These are phyloP conservation scores for Rhinophrynus dorsalis DNA, from an alignment of 2,797 vertebrate genomes.

Conservation along the genomic window DNA sequence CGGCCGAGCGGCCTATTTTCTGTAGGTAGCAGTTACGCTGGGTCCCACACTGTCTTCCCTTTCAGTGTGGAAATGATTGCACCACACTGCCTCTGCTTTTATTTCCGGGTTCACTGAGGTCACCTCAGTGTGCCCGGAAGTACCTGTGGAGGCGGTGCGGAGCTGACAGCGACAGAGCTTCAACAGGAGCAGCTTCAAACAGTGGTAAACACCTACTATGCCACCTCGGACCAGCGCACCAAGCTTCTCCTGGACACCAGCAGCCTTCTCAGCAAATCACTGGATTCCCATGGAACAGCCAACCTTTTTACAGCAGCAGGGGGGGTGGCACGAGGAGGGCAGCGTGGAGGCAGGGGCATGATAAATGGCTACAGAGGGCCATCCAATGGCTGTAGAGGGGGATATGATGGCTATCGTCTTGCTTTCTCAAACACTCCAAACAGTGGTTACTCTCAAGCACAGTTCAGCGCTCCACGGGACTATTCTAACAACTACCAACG, in stretches of 20 bases:
- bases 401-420: conserved; percentile 92
- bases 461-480: conserved; percentile 89
- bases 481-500: conserved; percentile 91
- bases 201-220: conserved; percentile 84
- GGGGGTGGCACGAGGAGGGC: conserved; percentile 85
- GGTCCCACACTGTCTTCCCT: too few species aligned
- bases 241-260: conserved; percentile 83
- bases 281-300: conserved; percentile 84
- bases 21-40: too few species aligned
- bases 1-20: too few species aligned
- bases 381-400: conserved; percentile 93
- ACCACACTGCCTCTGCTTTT: too few species aligned
- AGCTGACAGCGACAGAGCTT: too few species aligned
- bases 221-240: conserved; percentile 85
- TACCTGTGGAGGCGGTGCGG: too few species aligned
- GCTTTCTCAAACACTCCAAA: conserved; percentile 92
- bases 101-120: too few species aligned
- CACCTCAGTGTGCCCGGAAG: too few species aligned
- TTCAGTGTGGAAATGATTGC: too few species aligned
- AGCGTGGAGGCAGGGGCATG: conserved; percentile 83
- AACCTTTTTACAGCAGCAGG: conserved; percentile 90
- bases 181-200: too few species aligned
- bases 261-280: conserved; percentile 82
- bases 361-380: conserved; percentile 94
- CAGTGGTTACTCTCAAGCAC: conserved; percentile 88